Base-by-base conservation (phyloP, 1,140 invertebrate species). In the Cephus cinctus region DNA sequence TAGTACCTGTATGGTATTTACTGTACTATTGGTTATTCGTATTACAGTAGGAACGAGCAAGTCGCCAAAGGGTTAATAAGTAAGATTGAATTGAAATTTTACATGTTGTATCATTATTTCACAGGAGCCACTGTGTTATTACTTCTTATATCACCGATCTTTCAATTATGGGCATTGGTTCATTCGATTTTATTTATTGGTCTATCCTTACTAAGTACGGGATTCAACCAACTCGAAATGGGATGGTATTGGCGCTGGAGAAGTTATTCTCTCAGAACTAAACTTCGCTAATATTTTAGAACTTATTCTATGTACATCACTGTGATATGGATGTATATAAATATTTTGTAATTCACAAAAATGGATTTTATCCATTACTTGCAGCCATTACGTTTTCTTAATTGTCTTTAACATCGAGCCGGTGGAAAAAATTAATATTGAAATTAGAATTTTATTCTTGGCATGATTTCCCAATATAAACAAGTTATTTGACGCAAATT, bases 201-300 rank as follows among this genome's bases (percentile, higher is more conserved):
- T 6, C 36, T 83, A 23, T 83, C 82, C 9, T 50, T 79, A 12
- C 65, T 75, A 30, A 77, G 60, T 12, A 75, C 74, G 31, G 80
- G 81, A 5, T 80, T 84, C 47, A 80, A 77, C 59, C 71, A 81
- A 49, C 55, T 83, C 18, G 82, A 83, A 64, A 78, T 81, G 3
- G 63, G 54, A 25, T 77, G 80, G 54, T 76, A 78, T 40, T 67
- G 61, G 58, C 65, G 60, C n/a, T 76, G 71, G 73, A 61, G 48
- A 40, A 51, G 30, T 45, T 32, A 49, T 15, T 4, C 22, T 14
- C 6, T 43, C 11, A 12, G 39, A 20, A 25, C 46, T 15, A 50
- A 50, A 16, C 40, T 38, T 36, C 34, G n/a, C 11, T 50, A 39
- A 31, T 31, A 32, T 11, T 16, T 38, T 21, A 16, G 4, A 22